Conservation (phyloP, 2,113 vertebrate genomes). For the Nematolebias whitei region DNA sequence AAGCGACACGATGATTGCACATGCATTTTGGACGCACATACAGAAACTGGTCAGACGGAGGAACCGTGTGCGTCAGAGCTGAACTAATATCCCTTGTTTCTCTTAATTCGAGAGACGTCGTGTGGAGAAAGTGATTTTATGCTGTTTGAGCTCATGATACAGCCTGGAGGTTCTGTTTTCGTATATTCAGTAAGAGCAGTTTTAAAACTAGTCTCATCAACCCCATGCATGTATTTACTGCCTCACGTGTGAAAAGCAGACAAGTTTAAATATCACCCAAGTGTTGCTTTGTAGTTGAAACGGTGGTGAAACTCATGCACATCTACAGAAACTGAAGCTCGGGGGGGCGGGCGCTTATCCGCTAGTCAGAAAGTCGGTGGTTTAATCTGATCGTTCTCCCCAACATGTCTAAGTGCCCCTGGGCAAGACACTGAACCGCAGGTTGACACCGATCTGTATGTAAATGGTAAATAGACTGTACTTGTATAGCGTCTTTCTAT, state of each 20-base stretch:
- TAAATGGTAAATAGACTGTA: too few species aligned
- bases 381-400: too few species aligned
- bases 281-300: background rate
- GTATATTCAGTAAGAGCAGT: background rate
- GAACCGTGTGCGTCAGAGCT: background rate
- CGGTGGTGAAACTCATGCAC: too few species aligned
- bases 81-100: background rate
- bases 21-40: background rate
- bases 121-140: background rate
- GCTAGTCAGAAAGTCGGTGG: too few species aligned
- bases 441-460: too few species aligned
- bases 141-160: background rate
- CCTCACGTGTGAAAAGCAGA: background rate
- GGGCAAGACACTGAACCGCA: too few species aligned
- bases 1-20: conserved; percentile 6
- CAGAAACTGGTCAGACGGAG: background rate
- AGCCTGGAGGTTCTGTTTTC: background rate
- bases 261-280: background rate
- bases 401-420: too few species aligned
- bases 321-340: too few species aligned
- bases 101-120: background rate
- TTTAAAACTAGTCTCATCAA: too few species aligned
- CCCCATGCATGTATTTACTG: too few species aligned
- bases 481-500: too few species aligned
- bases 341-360: too few species aligned